phyloP scores from a whole-genome alignment of 2,113 vertebrate genomes.

The Rutilus rutilus region DNA sequence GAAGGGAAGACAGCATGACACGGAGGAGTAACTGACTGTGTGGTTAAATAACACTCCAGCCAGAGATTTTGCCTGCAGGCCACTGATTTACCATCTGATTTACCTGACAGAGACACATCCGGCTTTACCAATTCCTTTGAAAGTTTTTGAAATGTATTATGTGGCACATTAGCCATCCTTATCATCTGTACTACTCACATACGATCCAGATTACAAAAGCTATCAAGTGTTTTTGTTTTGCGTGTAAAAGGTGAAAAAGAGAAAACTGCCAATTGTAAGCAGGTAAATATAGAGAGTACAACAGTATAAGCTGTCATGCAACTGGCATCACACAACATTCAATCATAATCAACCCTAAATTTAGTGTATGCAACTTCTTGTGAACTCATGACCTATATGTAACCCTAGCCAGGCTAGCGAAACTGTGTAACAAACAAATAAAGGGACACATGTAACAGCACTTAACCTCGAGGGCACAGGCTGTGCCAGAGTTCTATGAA shows the following conservation, averaged over 20 bases:
- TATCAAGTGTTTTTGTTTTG: background rate
- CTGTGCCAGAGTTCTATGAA: slow-evolving; percentile 8
- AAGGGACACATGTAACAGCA: slow-evolving; percentile 62
- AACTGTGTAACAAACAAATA: slow-evolving; percentile 28
- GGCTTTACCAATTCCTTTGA: slow-evolving; percentile 2
- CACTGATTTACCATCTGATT: slow-evolving; percentile 30
- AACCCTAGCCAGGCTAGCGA: slow-evolving; percentile 10
- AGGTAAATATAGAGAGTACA: background rate
- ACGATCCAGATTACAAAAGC: background rate
- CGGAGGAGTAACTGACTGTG: slow-evolving; percentile 74
- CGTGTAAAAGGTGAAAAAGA: background rate
- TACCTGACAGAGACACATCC: slow-evolving; percentile 13
- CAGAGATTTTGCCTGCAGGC: slow-evolving; percentile 53
- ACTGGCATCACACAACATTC: background rate
- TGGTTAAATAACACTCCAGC: slow-evolving; percentile 45
- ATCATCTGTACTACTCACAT: background rate
- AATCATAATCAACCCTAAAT: background rate
- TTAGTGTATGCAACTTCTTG: background rate
- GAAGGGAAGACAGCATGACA: slow-evolving; percentile 77
- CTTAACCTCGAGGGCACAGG: slow-evolving; percentile 57
- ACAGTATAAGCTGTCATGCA: background rate
- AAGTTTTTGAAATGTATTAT: background rate
- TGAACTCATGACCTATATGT: slow-evolving; percentile 20
- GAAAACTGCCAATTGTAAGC: background rate
- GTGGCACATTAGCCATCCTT: background rate